Evolutionary conservation across 2,797 vertebrate genomes (phyloP).

Genomic region (Gastrophryne carolinensis): DNA sequence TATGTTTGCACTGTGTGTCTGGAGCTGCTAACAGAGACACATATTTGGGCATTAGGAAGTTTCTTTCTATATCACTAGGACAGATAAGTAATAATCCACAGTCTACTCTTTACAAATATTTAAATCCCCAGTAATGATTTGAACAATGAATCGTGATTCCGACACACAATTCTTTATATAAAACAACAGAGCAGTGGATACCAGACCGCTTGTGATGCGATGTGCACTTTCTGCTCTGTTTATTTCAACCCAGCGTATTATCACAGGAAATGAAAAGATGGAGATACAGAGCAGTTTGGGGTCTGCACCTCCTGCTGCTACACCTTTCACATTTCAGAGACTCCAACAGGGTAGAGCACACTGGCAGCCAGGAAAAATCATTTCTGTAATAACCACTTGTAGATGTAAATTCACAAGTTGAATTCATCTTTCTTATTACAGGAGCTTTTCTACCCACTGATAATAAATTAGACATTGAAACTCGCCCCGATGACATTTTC

Average conservation of each 20-base stretch:
- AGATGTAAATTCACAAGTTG: conserved; percentile 46
- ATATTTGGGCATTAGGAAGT: too few species aligned
- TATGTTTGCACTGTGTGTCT: too few species aligned
- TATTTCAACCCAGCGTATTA: conserved; percentile 28
- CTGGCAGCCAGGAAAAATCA: conserved; percentile 38
- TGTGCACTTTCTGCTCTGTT: conserved; percentile 37
- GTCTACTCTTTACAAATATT: too few species aligned
- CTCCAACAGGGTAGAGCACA: conserved; percentile 31
- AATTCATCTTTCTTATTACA: conserved; percentile 46
- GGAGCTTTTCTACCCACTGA: conserved; percentile 43
- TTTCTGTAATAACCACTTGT: conserved; percentile 47
- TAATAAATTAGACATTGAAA: conserved; percentile 45
- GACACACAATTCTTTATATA: too few species aligned
- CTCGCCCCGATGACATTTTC: conserved; percentile 26
- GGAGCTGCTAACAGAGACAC: too few species aligned
- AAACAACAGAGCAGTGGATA: conserved; percentile 2
- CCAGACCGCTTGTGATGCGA: conserved; percentile 2
- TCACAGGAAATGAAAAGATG: conserved; percentile 24
- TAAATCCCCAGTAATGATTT: too few species aligned
- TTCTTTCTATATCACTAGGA: too few species aligned
- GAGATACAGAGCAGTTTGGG: conserved; percentile 29
- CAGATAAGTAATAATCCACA: too few species aligned
- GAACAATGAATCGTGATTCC: too few species aligned
- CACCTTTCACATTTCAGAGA: conserved; percentile 45
- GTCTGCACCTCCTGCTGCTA: conserved; percentile 20